Evolutionary conservation across 2,113 vertebrate genomes (phyloP), one percentile per base, ranked within the genome.

Genomic region (Sebastes schlegelii): DNA sequence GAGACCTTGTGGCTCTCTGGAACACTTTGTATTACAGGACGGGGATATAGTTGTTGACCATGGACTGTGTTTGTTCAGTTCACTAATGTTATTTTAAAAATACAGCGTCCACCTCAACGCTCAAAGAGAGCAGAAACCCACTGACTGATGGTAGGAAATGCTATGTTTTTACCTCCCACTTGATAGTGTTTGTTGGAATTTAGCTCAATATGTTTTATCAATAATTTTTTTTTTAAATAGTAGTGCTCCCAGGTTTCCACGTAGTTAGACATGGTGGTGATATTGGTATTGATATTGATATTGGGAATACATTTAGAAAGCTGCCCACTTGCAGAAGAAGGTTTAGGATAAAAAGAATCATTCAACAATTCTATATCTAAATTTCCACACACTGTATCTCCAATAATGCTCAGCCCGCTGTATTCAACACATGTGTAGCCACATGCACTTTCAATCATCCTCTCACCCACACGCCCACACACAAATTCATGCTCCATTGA

Each of bases 401-500:
- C 51, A 61, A 46, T 76, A 69, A 79, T 52, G 60, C 69, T 64
- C 26, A 74, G 23, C 64, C 51, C 1, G 9, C 60, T 26, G 60
- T 60, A 43, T 13, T 79, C 45, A 71, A 68, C 83, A 80, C 85
- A 79, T 46, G 61, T 60, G 34, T 77, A 72, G 73, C 43, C 64
- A 77, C 48, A 72, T 4, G 6, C 71, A 54, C 73, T 72, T 70
- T 65, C 79, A 55, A 52, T 77, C 75, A 42, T 49, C 45, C 10
- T 2, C 55, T 67, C 80, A 70, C 81, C 40, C 80, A 48, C 79
- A 78, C 76, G 45, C 80, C 6, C 73, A 80, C 77, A 74, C 88
- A 74, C 78, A 67, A 43, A 80, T 77, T 51, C 80, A 79, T 83
- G 77, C 88, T 83, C 81, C 89, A 88, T 80, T 92, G 87, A 92